Conservation (phyloP, 2,888 invertebrate genomes). For the Lepidonotus clava region DNA sequence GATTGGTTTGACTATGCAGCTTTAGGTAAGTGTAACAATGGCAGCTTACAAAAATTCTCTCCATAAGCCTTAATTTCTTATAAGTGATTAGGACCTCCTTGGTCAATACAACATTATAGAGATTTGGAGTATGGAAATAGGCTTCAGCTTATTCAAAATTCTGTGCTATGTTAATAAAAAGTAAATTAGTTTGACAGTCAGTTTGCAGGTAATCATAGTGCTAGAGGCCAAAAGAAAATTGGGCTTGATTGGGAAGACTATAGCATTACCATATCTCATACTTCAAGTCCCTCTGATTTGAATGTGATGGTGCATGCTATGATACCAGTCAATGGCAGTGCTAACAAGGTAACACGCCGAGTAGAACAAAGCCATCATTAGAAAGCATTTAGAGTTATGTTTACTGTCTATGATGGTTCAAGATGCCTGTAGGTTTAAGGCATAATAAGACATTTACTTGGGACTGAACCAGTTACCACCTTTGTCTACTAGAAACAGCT, state of each 20-base stretch:
- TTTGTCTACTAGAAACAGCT: too few species aligned
- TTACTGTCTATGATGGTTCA: conserved; percentile 18
- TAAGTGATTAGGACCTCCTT: background rate
- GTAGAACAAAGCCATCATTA: background rate
- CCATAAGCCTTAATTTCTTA: background rate
- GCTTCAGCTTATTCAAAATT: background rate
- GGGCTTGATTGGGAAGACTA: background rate
- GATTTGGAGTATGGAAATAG: background rate
- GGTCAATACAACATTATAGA: background rate
- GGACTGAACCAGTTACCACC: conserved; percentile 20
- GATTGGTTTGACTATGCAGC: background rate
- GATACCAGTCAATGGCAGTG: background rate
- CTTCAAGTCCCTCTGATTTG: conserved; percentile 6
- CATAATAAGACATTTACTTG: background rate
- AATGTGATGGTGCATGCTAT: background rate
- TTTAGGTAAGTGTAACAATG: conserved; percentile 2
- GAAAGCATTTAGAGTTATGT: background rate
- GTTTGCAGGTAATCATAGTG: conserved; percentile 40
- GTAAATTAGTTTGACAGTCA: background rate
- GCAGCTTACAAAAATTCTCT: background rate
- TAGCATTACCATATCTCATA: conserved; percentile 13
- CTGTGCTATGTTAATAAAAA: background rate
- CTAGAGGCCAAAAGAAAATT: background rate
- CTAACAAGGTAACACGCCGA: background rate
- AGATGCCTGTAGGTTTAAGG: conserved; percentile 6